Evolutionary conservation across 2,113 vertebrate species (phyloP).

Genomic region (Lepus americanus): DNA sequence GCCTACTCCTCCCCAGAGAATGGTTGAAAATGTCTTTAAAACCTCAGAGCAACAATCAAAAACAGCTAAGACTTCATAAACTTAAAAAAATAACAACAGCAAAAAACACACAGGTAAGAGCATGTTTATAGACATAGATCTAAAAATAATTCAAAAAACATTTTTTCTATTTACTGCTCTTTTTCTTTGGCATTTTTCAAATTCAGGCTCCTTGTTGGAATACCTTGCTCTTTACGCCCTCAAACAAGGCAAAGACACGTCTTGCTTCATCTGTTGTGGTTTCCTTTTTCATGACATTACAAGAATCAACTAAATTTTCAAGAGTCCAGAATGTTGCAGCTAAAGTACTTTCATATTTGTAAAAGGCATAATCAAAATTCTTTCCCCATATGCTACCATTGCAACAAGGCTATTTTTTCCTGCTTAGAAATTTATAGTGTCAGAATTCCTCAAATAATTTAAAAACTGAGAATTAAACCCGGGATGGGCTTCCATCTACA

Average conservation of each 20-base stretch:
- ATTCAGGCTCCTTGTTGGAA: slow-evolving; percentile 47
- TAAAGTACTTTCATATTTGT: slow-evolving; percentile 71
- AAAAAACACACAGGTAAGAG: neutral
- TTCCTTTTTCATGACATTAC: slow-evolving; percentile 55
- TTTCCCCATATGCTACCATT: slow-evolving; percentile 69
- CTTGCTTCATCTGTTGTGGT: slow-evolving; percentile 44
- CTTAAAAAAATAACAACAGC: neutral
- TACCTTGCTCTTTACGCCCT: slow-evolving; percentile 66
- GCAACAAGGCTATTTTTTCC: slow-evolving; percentile 52
- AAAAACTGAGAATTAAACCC: slow-evolving; percentile 2
- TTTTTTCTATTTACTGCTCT: neutral
- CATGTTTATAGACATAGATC: neutral
- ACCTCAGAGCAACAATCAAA: neutral
- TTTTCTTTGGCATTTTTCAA: neutral
- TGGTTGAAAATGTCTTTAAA: slow-evolving; percentile 45
- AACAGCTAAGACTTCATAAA: slow-evolving; percentile 1
- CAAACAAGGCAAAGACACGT: neutral
- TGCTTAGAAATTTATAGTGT: slow-evolving; percentile 56
- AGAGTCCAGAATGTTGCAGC: slow-evolving; percentile 71
- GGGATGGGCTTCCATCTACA: neutral
- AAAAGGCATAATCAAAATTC: slow-evolving; percentile 73
- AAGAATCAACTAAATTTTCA: slow-evolving; percentile 69
- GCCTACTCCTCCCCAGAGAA: neutral
- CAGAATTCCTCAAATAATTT: slow-evolving; percentile 50
- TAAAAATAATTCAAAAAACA: slow-evolving; percentile 8